Percentiles rank a stretch among this genome's conserved stretches.
Conservation (phyloP, 1,140 invertebrate species). For the Vollenhovia emeryi region DNA sequence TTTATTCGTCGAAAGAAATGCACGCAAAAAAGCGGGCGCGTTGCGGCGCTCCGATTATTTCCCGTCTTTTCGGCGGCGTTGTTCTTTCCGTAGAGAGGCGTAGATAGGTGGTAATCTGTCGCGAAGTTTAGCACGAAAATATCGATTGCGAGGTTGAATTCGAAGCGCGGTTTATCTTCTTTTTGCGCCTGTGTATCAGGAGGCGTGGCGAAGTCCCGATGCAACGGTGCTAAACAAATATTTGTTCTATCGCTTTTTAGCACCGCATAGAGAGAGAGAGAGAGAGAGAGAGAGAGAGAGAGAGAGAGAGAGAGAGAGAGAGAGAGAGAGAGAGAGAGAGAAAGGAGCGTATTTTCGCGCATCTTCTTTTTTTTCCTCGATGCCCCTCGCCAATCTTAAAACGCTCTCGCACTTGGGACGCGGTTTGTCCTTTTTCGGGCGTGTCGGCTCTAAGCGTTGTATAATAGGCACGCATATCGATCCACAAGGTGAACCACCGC, state of each 20-base stretch:
- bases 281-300: too few species aligned
- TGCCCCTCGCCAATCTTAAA: not conserved
- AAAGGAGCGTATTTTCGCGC: conserved; percentile 9
- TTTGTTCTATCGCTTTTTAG: conserved; percentile 66
- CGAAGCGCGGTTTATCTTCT: conserved; percentile 45
- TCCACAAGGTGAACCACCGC: conserved; percentile 7
- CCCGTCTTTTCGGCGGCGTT: not conserved
- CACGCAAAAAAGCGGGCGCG: too few species aligned
- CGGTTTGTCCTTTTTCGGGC: not conserved
- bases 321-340: conserved; percentile 41
- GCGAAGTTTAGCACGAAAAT: conserved; percentile 47
- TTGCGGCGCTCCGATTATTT: conserved; percentile 31
- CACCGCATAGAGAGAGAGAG: conserved; percentile 61
- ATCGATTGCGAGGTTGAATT: conserved; percentile 56
- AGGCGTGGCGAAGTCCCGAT: conserved; percentile 66
- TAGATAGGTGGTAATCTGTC: conserved; percentile 56
- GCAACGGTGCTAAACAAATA: conserved; percentile 68
- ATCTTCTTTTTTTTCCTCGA: not conserved
- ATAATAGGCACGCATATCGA: conserved; percentile 5
- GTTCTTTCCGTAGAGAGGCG: conserved; percentile 7
- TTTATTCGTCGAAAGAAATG: conserved; percentile 29
- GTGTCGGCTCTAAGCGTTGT: not conserved
- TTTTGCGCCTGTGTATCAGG: conserved; percentile 30
- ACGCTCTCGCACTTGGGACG: not conserved
- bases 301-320: conserved; percentile 67